These are phyloP conservation scores for Didymodactylos carnosus DNA, from an alignment of 2,888 invertebrate species.

Conservation along the genomic window DNA sequence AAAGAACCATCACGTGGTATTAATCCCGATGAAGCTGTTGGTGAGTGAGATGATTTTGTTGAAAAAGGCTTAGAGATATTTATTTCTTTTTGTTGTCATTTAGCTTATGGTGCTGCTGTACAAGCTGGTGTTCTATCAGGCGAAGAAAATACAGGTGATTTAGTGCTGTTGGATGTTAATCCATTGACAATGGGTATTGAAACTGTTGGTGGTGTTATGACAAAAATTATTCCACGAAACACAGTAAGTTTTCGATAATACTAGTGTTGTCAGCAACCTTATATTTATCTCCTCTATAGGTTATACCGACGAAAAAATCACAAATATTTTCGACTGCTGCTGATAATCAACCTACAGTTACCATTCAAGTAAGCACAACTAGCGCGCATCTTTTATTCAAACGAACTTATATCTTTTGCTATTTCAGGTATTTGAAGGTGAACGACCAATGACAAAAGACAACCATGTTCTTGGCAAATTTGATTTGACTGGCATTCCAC, in stretches of 20 bases:
- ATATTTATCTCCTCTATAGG: too few relatives aligned
- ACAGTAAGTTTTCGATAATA: too few relatives aligned
- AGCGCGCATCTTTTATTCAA: too few relatives aligned
- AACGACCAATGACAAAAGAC: conserved; percentile 98
- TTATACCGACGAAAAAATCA: conserved; percentile 94
- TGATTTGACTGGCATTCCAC: conserved; percentile 85
- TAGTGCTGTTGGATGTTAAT: conserved; percentile 87
- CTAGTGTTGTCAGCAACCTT: too few relatives aligned
- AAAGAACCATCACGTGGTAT: conserved; percentile 94
- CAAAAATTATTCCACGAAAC: conserved; percentile 85
- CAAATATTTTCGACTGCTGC: conserved; percentile 98
- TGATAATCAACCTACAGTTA: conserved; percentile 95
- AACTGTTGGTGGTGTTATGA: conserved; percentile 98
- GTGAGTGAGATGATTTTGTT: not conserved
- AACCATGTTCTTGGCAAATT: conserved; percentile 96
- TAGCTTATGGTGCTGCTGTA: conserved; percentile 84
- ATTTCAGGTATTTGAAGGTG: conserved; percentile 87
- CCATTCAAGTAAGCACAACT: too few relatives aligned
- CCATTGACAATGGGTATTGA: conserved; percentile 98
- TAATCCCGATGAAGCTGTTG: conserved; percentile 92
- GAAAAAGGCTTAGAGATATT: too few relatives aligned
- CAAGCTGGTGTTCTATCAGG: conserved; percentile 93
- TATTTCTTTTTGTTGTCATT: too few relatives aligned
- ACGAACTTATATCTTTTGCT: too few relatives aligned
- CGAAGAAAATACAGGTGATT: conserved; percentile 80